Evolutionary conservation across 2,797 vertebrate genomes (phyloP), one percentile per base, ranked within the genome.

Genomic region (Triplophysa yarkandensis): DNA sequence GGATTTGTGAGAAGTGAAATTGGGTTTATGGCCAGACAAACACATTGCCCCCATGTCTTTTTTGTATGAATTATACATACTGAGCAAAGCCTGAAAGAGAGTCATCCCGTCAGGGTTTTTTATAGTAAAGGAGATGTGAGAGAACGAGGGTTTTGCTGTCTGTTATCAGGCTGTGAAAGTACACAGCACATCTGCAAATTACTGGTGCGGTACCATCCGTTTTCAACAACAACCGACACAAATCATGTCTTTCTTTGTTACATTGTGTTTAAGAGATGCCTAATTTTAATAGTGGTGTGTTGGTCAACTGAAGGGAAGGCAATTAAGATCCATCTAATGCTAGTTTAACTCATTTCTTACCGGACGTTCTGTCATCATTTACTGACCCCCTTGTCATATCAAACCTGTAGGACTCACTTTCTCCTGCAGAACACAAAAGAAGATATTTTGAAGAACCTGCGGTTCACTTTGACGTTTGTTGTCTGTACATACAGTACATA

Each of bases 1-100:
- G 83, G 76, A 71, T 87, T 88, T 89, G 77, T 87, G 83, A 81
- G 78, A 80, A 80, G 71, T 74, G 62, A 80, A 80, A 77, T 84
- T 82, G 81, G 71, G 81, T 79, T 82, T 73, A 69, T 73, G 55
- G 41, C 74, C 52, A 73, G 80, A 80, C 82, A 82, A 83, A 83
- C 76, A 82, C 67, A 75, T 80, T 77, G 77, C 61, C 77, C 71
- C 64, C 76, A 71, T 82, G 72, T 76, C 60, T 43, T 71, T 74
- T 74, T 65, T 76, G 57, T 55, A 78, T 83, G 73, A 80, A 83
- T 83, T 83, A 79, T 80, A 80, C 70, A 80, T 83, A 46, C 50
- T 25, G 65, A 60, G 27, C 23, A 54, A 61, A 54, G 54, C 57
- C 68, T 72, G 68, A 71, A 77, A 74, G 70, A 74, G 73, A 66